A percentile compares a stretch with the other conserved stretches of the same genome.
Conservation (phyloP, 2,888 invertebrate species). For the Chloroclysta siterata region DNA sequence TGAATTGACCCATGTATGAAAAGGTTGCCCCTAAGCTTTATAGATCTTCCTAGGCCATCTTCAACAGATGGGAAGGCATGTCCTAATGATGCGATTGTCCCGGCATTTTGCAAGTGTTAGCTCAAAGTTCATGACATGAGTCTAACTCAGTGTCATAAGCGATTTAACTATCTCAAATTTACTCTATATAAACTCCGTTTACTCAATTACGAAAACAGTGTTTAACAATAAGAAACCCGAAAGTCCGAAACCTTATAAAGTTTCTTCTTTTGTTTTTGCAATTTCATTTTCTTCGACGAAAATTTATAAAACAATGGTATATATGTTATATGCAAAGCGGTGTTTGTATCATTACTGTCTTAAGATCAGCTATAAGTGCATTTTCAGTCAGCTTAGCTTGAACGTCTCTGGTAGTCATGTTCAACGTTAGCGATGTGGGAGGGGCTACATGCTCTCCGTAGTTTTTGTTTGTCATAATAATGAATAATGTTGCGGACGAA, state of each 20-base stretch:
- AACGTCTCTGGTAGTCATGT: slow-evolving; percentile 14
- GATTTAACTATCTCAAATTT: not conserved
- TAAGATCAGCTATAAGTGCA: slow-evolving; percentile 20
- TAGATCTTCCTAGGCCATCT: not conserved
- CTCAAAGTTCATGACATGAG: not conserved
- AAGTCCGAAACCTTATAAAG: too few relatives aligned
- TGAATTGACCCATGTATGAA: too few relatives aligned
- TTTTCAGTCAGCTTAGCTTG: slow-evolving; percentile 23
- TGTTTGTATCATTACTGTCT: slow-evolving; percentile 18
- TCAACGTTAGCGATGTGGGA: slow-evolving; percentile 45
- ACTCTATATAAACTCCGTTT: not conserved
- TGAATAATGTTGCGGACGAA: slow-evolving; percentile 41
- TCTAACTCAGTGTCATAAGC: not conserved
- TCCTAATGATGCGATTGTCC: not conserved
- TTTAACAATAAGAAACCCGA: not conserved
- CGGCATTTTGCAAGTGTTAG: not conserved
- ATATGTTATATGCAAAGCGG: slow-evolving; percentile 29
- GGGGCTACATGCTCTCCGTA: slow-evolving; percentile 60
- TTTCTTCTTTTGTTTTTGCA: not conserved
- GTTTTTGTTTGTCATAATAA: slow-evolving; percentile 45
- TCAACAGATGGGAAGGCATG: not conserved
- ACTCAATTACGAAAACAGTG: not conserved
- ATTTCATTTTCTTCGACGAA: not conserved
- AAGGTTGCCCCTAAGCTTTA: not conserved
- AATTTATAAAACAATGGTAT: not conserved